Base-by-base conservation (phyloP, 2,888 invertebrate genomes). In the Taenaris catops region DNA sequence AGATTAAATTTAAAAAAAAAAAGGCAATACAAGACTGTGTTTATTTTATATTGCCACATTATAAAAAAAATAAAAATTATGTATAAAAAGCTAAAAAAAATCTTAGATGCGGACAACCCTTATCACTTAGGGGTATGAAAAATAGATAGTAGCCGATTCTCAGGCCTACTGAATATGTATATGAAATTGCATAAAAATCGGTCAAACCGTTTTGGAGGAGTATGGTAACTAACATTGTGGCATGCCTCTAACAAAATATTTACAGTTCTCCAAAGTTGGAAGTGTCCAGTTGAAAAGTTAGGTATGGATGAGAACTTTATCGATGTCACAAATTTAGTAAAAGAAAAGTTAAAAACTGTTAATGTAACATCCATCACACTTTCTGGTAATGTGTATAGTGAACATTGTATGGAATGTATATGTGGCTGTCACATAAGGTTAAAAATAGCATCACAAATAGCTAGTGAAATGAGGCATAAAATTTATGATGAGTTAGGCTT, bases 241-340 rank as follows among this genome's bases (percentile, higher is more conserved):
- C n/a, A n/a, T n/a, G 91, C 92, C 67, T 96, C 96, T 1, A 90
- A 91, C 47, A 92, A 93, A 74, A 91, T 96, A 44, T 92, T 93
- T 48, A 89, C 90, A 40, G 75, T 93, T 41, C 74, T 96, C 43
- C 90, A 91, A 48, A 90, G 89, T 54, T 95, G 91, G 76, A 92
- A 93, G 37, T 89, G 90, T 28, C 75, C 90, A 27, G 94, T 95
- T 0, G 96, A 96, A 68, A 91, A 94, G 58, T 83, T 96, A 34
- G 95, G 96, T 6, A 89, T 96, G 60, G 96, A 96, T 74, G 96
- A 96, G 67, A 95, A 94, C 65, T 96, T 89, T 68, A 83, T 96
- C 53, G 96, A 96, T 80, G 91, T 95, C 46, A 92, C 94, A 46
- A 88, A 90, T 37, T 61, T 92, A 56, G 90, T 93, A 24, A 81